Conservation (phyloP, 2,888 invertebrate genomes). For the Caenorhabditis sulstoni region DNA sequence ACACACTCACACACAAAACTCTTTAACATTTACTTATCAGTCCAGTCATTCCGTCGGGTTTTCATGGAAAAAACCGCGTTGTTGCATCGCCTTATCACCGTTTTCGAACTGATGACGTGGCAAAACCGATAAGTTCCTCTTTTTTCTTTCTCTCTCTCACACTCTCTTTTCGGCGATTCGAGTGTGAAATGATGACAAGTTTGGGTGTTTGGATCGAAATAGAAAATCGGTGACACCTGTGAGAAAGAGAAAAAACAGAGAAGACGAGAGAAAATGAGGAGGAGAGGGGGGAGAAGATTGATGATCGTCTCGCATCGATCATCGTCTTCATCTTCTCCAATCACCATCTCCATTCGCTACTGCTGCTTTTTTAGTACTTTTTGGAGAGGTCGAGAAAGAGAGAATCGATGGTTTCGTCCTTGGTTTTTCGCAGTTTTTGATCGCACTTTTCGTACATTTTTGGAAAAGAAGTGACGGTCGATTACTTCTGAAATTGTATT, state of each 20-base stretch:
- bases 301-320: constrained; percentile 28
- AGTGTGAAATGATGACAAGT: not conserved
- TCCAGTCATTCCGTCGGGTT: too few relatives aligned
- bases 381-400: not conserved
- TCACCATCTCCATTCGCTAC: not conserved
- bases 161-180: too few relatives aligned
- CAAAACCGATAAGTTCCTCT: constrained; percentile 8
- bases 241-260: constrained; percentile 7
- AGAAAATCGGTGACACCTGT: not conserved
- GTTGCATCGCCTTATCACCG: too few relatives aligned
- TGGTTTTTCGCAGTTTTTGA: constrained; percentile 17
- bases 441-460: not conserved
- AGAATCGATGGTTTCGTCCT: constrained; percentile 13
- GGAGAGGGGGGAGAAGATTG: constrained; percentile 2
- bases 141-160: constrained; percentile 4
- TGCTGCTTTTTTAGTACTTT: constrained; percentile 3
- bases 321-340: constrained; percentile 21
- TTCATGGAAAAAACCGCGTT: too few relatives aligned
- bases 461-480: too few relatives aligned
- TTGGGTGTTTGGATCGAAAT: not conserved
- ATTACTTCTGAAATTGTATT: too few relatives aligned
- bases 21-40: too few relatives aligned
- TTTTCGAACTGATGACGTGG: too few relatives aligned
- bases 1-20: too few relatives aligned
- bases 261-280: not conserved